Conservation (phyloP, 2,113 vertebrate genomes). For the Scomber scombrus region DNA sequence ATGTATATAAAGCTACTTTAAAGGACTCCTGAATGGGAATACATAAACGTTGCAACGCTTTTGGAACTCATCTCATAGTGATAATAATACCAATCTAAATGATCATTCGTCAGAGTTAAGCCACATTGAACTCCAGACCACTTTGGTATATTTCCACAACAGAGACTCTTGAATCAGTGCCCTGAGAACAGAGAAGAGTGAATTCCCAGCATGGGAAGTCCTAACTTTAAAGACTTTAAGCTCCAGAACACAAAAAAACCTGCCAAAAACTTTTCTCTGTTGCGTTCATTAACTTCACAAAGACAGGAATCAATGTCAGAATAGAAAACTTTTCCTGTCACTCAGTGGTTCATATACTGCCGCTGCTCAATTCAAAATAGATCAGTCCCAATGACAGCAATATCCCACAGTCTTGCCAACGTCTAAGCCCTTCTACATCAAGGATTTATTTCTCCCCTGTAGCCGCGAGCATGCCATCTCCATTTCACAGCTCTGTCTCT, state of each 20-base stretch:
- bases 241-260: constrained; percentile 39
- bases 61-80: background rate
- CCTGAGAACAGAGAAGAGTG: constrained; percentile 28
- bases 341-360: background rate
- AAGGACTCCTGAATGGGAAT: constrained; percentile 7
- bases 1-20: background rate
- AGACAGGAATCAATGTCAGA: constrained; percentile 27
- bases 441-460: constrained; percentile 45
- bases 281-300: constrained; percentile 33
- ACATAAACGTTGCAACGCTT: background rate
- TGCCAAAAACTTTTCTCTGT: constrained; percentile 26
- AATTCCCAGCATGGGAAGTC: constrained; percentile 23
- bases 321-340: constrained; percentile 20
- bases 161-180: constrained; percentile 21
- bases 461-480: constrained; percentile 36
- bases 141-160: constrained; percentile 47
- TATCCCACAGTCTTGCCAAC: constrained; percentile 43
- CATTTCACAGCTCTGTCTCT: constrained; percentile 55
- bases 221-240: constrained; percentile 44
- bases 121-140: constrained; percentile 4
- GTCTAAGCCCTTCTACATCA: constrained; percentile 44
- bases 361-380: constrained; percentile 29
- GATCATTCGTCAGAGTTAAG: constrained; percentile 29
- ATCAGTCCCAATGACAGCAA: constrained; percentile 31
- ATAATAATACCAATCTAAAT: background rate